Evolutionary conservation across 1,140 invertebrate species (phyloP), one percentile per base, ranked within the genome.

Genomic region (Plodia interpunctella): DNA sequence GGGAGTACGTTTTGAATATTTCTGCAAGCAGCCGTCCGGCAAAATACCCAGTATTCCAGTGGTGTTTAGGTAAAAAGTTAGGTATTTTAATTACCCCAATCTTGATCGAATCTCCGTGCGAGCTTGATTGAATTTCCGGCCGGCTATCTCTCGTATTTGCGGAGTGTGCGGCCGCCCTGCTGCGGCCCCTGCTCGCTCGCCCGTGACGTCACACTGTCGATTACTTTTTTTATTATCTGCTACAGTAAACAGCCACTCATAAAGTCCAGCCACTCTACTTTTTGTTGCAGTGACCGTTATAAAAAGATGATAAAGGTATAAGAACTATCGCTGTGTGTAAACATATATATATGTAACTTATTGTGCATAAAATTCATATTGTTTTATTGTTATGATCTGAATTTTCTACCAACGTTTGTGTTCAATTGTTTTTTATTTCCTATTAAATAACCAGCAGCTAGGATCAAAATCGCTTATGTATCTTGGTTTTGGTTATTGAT

Each of bases 51-150:
- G 13, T 18, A 13, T 57, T 51, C 58, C 65, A 65, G 65, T 59
- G 59, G 60, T 71, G 60, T 68, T 80, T 76, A 80, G 76, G 68
- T 75, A 80, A 80, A 85, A 83, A 79, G 71, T 70, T 76, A 76
- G 74, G 77, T 79, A 88, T 87, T 88, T 88, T 88, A 88, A 88
- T 87, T 88, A 88, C 78, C 76, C 76, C 77, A 84, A 88, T 88
- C 85, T 83, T 87, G 85, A 88, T 88, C 74, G 83, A 85, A 87
- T 88, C 82, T 84, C 80, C 74, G 78, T 79, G 78, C 82, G 77
- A 78, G 82, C 80, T 78, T 88, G 82, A 88, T 88, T 85, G 85
- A 88, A 87, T 88, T 87, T 87, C 85, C 85, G 83, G 76, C 66
- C 8, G 76, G 80, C 83, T 78, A 84, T 84, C 74, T 72, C 75